Conservation (phyloP, 2,888 invertebrate species). For the Phyllotreta striolata region DNA sequence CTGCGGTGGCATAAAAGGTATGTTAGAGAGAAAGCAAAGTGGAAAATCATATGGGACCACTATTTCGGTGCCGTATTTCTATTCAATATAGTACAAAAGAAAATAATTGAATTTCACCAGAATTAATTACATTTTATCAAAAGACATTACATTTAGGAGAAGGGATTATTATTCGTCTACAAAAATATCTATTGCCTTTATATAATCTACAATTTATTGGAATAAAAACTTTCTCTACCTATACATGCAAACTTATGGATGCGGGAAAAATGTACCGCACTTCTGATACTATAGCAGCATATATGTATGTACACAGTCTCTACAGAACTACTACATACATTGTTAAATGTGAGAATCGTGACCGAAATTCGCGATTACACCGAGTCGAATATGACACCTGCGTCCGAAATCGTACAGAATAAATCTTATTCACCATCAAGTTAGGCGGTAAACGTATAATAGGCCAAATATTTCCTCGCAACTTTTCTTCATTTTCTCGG, state of each 20-base stretch:
- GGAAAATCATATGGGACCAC: slow-evolving; percentile 26
- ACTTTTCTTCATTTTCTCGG: slow-evolving; percentile 7
- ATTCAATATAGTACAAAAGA: slow-evolving; percentile 2
- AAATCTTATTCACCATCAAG: slow-evolving; percentile 44
- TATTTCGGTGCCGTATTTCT: slow-evolving; percentile 20
- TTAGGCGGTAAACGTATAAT: slow-evolving; percentile 13
- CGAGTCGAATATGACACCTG: slow-evolving; percentile 53
- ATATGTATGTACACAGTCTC: slow-evolving; percentile 16
- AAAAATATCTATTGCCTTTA: no score
- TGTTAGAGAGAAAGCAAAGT: slow-evolving; percentile 24
- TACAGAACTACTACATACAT: slow-evolving; percentile 52
- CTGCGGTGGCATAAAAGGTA: slow-evolving; percentile 26
- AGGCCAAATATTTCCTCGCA: slow-evolving; percentile 2
- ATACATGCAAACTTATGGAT: no score
- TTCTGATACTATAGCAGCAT: no score
- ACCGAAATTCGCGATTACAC: slow-evolving; percentile 51
- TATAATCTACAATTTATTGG: no score
- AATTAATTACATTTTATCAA: no score
- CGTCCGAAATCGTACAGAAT: slow-evolving; percentile 45
- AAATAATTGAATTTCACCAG: no score
- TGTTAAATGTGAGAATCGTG: slow-evolving; percentile 53
- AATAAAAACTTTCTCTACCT: no score
- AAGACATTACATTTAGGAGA: no score
- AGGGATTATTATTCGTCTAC: no score
- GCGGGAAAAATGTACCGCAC: no score